Evolutionary conservation across 2,797 vertebrate genomes (phyloP).

Genomic region (Distichodus sexfasciatus): DNA sequence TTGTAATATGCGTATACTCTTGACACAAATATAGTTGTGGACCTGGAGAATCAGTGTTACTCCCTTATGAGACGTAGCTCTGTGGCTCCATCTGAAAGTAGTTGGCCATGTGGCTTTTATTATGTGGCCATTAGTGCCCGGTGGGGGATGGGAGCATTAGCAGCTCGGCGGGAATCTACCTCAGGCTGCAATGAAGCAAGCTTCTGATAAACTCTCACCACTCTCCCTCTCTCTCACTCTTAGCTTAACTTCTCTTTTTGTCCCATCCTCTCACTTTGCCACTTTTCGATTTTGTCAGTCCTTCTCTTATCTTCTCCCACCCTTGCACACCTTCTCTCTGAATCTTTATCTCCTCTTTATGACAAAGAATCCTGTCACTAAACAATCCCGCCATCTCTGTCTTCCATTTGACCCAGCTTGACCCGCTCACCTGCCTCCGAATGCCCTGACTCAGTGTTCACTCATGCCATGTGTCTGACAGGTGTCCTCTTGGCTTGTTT

Average conservation of each 20-base stretch:
- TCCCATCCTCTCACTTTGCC: background rate
- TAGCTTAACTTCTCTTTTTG: background rate
- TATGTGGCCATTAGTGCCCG: constrained; percentile 63
- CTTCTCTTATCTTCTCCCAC: constrained; percentile 33
- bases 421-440: background rate
- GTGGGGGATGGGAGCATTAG: constrained; percentile 56
- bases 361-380: background rate
- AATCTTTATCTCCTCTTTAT: constrained; percentile 15
- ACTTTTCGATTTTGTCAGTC: constrained; percentile 2
- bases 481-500: constrained; percentile 9
- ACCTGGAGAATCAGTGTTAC: background rate
- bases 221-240: constrained; percentile 2
- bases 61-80: constrained; percentile 21
- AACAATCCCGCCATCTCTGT: background rate
- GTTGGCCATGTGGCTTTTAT: constrained; percentile 75
- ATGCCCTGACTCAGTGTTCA: background rate
- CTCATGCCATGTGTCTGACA: constrained; percentile 23
- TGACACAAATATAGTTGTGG: too few species aligned
- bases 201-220: background rate
- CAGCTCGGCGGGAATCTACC: constrained; percentile 62
- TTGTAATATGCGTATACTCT: too few species aligned
- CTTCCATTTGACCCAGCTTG: background rate
- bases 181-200: constrained; percentile 41
- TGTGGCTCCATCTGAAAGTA: constrained; percentile 66
- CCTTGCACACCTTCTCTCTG: constrained; percentile 46